Conservation (phyloP, 2,797 vertebrate genomes). For the Dipus sagitta region DNA sequence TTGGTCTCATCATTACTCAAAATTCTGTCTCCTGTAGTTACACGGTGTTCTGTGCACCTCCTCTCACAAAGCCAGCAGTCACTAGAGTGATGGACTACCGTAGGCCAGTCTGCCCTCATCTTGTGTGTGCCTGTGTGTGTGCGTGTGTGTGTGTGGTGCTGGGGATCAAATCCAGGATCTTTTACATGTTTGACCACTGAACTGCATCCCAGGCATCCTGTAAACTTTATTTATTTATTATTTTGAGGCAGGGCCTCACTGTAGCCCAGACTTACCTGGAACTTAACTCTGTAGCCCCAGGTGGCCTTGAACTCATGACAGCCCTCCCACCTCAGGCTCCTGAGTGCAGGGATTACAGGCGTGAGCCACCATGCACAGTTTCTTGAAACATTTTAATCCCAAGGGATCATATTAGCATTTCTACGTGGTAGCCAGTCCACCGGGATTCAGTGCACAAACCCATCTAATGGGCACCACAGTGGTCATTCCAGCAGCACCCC, state of each 20-base stretch:
- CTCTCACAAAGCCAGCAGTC: neutral
- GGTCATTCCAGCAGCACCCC: neutral
- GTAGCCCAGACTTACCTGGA: no score
- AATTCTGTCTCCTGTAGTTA: neutral
- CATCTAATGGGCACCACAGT: accelerated
- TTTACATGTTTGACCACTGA: neutral
- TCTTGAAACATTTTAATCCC: neutral
- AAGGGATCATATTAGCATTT: neutral
- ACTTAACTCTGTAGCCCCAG: no score
- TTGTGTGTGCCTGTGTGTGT: neutral
- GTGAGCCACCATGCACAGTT: no score
- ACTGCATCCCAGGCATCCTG: neutral
- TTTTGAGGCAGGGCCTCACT: no score
- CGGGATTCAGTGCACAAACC: neutral
- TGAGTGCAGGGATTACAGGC: no score
- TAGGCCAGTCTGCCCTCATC: accelerated
- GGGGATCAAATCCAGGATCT: neutral
- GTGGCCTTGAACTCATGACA: no score
- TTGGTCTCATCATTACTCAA: accelerated
- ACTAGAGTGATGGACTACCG: neutral
- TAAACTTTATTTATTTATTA: no score
- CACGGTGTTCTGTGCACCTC: neutral
- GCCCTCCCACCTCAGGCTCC: no score
- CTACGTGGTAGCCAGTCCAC: neutral
- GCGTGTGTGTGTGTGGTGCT: neutral